Conservation (phyloP, 2,797 vertebrate species). For the Helostoma temminkii region DNA sequence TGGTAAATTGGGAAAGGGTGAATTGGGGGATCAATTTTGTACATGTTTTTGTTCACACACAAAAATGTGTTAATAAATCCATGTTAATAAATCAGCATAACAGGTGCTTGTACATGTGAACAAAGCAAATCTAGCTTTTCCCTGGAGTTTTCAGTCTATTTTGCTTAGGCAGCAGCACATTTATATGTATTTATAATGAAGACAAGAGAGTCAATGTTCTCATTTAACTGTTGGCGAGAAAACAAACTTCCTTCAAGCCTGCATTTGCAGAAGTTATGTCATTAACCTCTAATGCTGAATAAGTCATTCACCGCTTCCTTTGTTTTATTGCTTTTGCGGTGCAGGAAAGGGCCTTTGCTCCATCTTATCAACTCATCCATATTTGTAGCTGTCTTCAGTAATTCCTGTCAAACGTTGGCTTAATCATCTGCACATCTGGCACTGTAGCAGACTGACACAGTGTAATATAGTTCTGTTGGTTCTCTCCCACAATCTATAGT, state of each 20-base stretch:
- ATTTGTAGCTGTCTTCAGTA: background rate
- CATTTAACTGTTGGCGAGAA: background rate
- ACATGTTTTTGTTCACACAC: background rate
- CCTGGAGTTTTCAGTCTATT: background rate
- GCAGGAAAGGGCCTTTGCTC: background rate
- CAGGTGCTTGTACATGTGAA: background rate
- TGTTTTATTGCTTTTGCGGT: constrained; percentile 19
- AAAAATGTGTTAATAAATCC: background rate
- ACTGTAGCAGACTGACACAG: background rate
- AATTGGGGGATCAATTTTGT: background rate
- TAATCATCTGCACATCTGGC: background rate
- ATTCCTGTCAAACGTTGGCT: background rate
- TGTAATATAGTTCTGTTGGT: no score
- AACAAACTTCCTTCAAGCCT: background rate
- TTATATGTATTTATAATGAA: background rate
- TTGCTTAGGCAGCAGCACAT: background rate
- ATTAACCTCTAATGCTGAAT: background rate
- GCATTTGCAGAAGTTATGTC: background rate
- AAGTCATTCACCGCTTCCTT: constrained; percentile 1
- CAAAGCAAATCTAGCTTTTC: background rate
- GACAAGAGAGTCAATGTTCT: background rate
- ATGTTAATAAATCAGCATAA: background rate
- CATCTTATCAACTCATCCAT: background rate
- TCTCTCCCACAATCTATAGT: background rate
- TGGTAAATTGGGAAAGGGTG: background rate